A percentile compares a stretch with the other conserved stretches of the same genome.
Conservation (phyloP, 2,113 vertebrate species). For the Engystomops pustulosus region DNA sequence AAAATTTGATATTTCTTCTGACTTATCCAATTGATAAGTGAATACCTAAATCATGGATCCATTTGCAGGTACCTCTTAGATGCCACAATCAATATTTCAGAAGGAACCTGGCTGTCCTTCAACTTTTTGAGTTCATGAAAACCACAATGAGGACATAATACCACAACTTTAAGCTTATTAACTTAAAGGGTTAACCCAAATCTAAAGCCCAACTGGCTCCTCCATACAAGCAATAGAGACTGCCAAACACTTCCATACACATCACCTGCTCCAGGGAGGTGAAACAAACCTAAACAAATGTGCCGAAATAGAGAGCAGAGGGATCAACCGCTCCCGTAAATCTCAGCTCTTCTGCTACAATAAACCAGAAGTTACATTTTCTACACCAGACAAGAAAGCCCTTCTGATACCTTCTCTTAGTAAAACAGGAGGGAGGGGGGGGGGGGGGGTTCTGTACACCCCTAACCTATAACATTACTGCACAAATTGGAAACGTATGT, state of each 20-base stretch:
- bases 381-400: slow-evolving; percentile 56
- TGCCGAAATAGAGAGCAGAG: too few species aligned
- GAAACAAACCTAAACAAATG: too few species aligned
- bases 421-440: slow-evolving; percentile 78
- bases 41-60: too few species aligned
- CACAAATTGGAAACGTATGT: slow-evolving; percentile 80
- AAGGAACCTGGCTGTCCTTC: too few species aligned
- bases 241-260: neutral
- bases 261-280: neutral
- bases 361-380: slow-evolving; percentile 11
- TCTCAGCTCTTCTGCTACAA: slow-evolving; percentile 1
- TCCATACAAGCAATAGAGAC: neutral
- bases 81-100: too few species aligned
- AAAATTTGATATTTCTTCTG: too few species aligned
- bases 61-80: too few species aligned
- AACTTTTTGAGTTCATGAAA: neutral
- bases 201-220: neutral
- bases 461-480: slow-evolving; percentile 74
- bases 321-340: slow-evolving; percentile 10
- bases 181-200: neutral
- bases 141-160: neutral
- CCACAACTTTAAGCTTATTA: neutral
- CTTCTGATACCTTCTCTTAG: slow-evolving; percentile 70
- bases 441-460: slow-evolving; percentile 83
- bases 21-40: too few species aligned